Evolutionary conservation across 1,140 invertebrate species (phyloP).

Genomic region (Drosophila busckii): DNA sequence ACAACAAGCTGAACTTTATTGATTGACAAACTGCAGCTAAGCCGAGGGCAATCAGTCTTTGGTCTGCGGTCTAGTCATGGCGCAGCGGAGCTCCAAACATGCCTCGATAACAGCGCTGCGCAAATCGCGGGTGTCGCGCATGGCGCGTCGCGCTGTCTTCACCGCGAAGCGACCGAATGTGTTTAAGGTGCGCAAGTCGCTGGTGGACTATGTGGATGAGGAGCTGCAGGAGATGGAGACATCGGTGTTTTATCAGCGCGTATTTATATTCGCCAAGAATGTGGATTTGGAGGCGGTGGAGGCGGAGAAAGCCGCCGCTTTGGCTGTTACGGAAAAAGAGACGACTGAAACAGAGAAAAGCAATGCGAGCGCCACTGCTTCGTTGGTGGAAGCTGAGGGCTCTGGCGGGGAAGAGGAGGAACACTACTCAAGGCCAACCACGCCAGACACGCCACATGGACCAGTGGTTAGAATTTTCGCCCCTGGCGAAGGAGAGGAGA

Average conservation of each 20-base stretch:
- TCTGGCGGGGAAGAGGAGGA: not conserved
- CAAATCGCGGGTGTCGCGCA: not conserved
- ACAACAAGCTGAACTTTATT: not conserved
- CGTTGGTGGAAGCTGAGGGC: not conserved
- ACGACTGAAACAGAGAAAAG: too few relatives aligned
- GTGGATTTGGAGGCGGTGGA: not conserved
- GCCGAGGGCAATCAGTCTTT: too few relatives aligned
- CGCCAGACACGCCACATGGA: not conserved
- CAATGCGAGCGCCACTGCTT: too few relatives aligned
- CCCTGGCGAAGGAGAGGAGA: not conserved
- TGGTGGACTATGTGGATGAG: constrained; percentile 55
- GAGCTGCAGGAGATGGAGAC: constrained; percentile 45
- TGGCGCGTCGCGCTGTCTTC: constrained; percentile 25
- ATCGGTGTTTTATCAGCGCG: constrained; percentile 64
- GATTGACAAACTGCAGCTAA: too few relatives aligned
- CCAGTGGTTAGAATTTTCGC: too few relatives aligned
- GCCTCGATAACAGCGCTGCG: constrained; percentile 5
- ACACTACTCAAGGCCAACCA: not conserved
- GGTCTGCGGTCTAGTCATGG: too few relatives aligned
- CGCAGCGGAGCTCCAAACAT: too few relatives aligned
- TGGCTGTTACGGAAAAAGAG: not conserved
- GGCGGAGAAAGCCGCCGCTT: not conserved
- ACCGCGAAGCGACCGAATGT: constrained; percentile 25
- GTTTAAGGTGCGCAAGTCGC: constrained; percentile 51
- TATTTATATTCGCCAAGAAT: constrained; percentile 66